Evolutionary conservation across 1,140 invertebrate genomes (phyloP), one percentile per base, ranked within the genome.

Genomic region (Drosophila kikkawai): DNA sequence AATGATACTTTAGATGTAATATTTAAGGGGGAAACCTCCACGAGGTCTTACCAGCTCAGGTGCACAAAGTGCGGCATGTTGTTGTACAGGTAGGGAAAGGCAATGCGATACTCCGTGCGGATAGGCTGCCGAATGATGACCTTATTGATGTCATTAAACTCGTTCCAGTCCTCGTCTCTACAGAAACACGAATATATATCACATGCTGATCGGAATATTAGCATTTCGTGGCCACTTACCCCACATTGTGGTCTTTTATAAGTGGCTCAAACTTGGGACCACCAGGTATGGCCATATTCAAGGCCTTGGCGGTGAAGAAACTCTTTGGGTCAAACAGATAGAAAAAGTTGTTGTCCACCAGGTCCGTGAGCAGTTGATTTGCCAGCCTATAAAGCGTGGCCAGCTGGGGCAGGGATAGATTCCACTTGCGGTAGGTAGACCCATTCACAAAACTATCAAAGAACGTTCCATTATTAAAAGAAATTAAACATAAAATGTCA

Each of bases 141-240:
- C 93, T 99, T 99, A 91, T 99, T 99, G 58, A 99, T 99, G 92
- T 99, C 99, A 94, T 99, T 99, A 91, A 99, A 99, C 93, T 99
- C 99, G 94, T 99, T 99, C 99, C 99, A 99, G 93, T 99, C 99
- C 95, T 99, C 99, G 94, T 99, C 99, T 13, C 97, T 97, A 80
- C 41, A 94, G 94, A 50, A 22, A 26, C 11, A 32, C 12, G 44
- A 12, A 70, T 17, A 15, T 22, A 7, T 4, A 36, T 41, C 7
- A 29, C 19, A 50, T 0, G 7, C 29, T 4, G 6, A 29, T 22
- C 9, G 2, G n/a, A 9, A 0, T 9, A 45, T 4, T 22, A 7
- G 5, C 0, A 3, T 8, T 8, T n/a, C 4, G 5, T 13, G 19
- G 12, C 4, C 0, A 7, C 94, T 94, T 94, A 97, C 96, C 96